Evolutionary conservation across 2,113 vertebrate species (phyloP).

Genomic region (Pholis gunnellus): DNA sequence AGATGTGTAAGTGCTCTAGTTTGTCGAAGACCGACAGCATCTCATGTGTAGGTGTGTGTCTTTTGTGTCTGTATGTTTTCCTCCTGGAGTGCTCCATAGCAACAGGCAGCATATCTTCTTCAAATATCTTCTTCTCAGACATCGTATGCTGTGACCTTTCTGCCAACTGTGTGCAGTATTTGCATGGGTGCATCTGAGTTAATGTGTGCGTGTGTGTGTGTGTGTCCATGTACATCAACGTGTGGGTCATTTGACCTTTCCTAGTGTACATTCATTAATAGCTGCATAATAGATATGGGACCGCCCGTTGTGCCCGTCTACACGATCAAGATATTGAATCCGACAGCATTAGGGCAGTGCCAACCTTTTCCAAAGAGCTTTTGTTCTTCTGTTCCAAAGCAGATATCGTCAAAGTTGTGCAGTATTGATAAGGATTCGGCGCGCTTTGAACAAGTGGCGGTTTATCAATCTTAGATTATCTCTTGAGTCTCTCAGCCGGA

Average conservation of each 20-base stretch:
- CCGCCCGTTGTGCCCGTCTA: conserved; percentile 23
- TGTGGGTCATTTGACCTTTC: conserved; percentile 68
- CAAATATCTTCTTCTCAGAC: conserved; percentile 66
- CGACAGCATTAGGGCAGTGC: conserved; percentile 19
- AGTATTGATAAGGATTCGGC: conserved; percentile 37
- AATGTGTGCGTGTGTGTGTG: background rate
- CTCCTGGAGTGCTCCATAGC: conserved; percentile 73
- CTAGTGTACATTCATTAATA: conserved; percentile 60
- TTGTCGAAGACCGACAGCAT: conserved; percentile 57
- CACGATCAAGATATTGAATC: conserved; percentile 44
- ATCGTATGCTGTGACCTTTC: conserved; percentile 70
- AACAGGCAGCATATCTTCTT: conserved; percentile 77
- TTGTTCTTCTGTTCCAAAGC: conserved; percentile 33
- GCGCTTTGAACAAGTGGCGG: conserved; percentile 48
- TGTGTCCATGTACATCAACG: conserved; percentile 21
- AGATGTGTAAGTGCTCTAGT: conserved; percentile 35
- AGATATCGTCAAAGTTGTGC: conserved; percentile 39
- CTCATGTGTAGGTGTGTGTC: conserved; percentile 56
- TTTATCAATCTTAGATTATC: conserved; percentile 40
- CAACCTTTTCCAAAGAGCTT: conserved; percentile 18
- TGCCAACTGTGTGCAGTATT: conserved; percentile 48
- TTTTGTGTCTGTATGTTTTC: conserved; percentile 42
- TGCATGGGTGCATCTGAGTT: conserved; percentile 49
- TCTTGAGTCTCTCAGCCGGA: conserved; percentile 28
- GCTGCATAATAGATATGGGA: conserved; percentile 50